Conservation (phyloP, 2,888 invertebrate genomes). For the Chymomyza fuscimana region DNA sequence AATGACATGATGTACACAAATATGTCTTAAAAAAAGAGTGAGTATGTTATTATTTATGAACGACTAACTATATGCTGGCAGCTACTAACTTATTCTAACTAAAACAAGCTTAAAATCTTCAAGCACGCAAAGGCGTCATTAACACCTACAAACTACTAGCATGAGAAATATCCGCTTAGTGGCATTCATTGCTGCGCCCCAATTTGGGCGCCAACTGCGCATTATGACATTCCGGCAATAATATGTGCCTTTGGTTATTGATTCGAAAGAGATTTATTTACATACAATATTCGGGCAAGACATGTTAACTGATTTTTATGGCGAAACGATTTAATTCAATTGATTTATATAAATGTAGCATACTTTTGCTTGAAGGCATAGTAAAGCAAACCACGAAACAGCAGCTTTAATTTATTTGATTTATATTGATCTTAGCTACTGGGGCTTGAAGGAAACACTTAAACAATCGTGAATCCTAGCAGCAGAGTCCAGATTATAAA, state of each 20-base stretch:
- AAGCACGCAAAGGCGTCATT: slow-evolving; percentile 63
- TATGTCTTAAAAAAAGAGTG: slow-evolving; percentile 58
- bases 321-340: not conserved
- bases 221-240: slow-evolving; percentile 36
- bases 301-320: not conserved
- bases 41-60: slow-evolving; percentile 69
- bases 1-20: slow-evolving; percentile 33
- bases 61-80: slow-evolving; percentile 17
- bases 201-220: not conserved
- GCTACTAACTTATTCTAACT: not conserved
- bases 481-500: too few relatives aligned
- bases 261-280: not conserved
- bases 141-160: slow-evolving; percentile 41
- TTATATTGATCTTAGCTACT: too few relatives aligned
- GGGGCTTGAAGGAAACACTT: too few relatives aligned
- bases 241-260: slow-evolving; percentile 32
- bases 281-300: slow-evolving; percentile 11
- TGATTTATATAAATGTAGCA: too few relatives aligned
- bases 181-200: slow-evolving; percentile 2
- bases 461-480: too few relatives aligned
- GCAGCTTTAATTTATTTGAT: too few relatives aligned
- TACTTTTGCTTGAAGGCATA: too few relatives aligned
- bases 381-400: too few relatives aligned
- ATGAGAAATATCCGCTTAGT: not conserved
- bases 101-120: not conserved